Evolutionary conservation across 1,140 invertebrate genomes (phyloP).

Genomic region (Drosophila melanogaster): Release_6_plus_ISO1_MT NT_033777.3:31875001-31875500

Average conservation of each 20-base stretch:
- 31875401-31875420: slow-evolving; percentile 11
- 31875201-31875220: background rate
- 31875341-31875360: slow-evolving; percentile 50
- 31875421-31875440: slow-evolving; percentile 1
- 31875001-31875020: slow-evolving; percentile 13
- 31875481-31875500: slow-evolving; percentile 24
- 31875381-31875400: slow-evolving; percentile 44
- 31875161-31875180: background rate
- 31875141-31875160: background rate
- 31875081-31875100: slow-evolving; percentile 16
- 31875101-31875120: slow-evolving; percentile 24
- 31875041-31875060: slow-evolving; percentile 62
- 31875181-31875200: background rate
- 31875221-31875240: background rate
- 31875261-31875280: slow-evolving; percentile 18
- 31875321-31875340: slow-evolving; percentile 40
- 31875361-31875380: slow-evolving; percentile 76
- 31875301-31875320: slow-evolving; percentile 66
- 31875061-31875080: slow-evolving; percentile 59
- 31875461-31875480: slow-evolving; percentile 35
- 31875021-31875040: slow-evolving; percentile 53
- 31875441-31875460: slow-evolving; percentile 20
- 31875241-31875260: slow-evolving; percentile 18
- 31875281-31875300: slow-evolving; percentile 48
- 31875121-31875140: slow-evolving; percentile 17